phyloP scores from a whole-genome alignment of 1,140 invertebrate species.

The Pseudomyrmex concolor region DNA sequence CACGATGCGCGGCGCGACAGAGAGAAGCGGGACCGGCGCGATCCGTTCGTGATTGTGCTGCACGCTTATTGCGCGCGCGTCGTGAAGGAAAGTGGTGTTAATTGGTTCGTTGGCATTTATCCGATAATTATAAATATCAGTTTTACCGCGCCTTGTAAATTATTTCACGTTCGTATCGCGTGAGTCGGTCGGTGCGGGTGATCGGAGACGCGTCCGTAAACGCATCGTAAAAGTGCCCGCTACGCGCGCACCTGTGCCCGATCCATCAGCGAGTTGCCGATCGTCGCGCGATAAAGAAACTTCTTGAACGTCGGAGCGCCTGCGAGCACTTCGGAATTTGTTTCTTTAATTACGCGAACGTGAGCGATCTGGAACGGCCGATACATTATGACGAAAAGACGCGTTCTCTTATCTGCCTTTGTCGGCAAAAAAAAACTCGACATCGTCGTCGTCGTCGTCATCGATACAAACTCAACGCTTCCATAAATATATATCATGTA shows the following conservation, averaged over 20 bases:
- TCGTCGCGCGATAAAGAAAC: slow-evolving; percentile 75
- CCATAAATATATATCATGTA: not conserved
- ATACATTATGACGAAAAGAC: slow-evolving; percentile 55
- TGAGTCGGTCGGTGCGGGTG: slow-evolving; percentile 60
- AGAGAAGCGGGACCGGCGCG: not conserved
- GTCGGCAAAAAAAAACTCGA: slow-evolving; percentile 5
- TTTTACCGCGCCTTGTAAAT: slow-evolving; percentile 55
- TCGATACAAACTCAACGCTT: not conserved
- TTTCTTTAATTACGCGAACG: slow-evolving; percentile 79
- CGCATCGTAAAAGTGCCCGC: slow-evolving; percentile 61
- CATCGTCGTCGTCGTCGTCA: not conserved
- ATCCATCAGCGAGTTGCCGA: slow-evolving; percentile 80
- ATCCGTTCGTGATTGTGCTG: slow-evolving; percentile 18
- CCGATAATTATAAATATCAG: slow-evolving; percentile 63
- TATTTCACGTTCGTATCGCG: slow-evolving; percentile 49
- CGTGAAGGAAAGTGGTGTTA: slow-evolving; percentile 42
- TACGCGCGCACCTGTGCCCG: slow-evolving; percentile 78
- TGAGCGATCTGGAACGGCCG: slow-evolving; percentile 66
- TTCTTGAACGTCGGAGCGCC: slow-evolving; percentile 64
- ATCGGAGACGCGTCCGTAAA: slow-evolving; percentile 71
- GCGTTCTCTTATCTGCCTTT: slow-evolving; percentile 8
- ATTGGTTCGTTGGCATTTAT: slow-evolving; percentile 63
- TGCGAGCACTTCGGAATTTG: slow-evolving; percentile 67
- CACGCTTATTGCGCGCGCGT: not conserved
- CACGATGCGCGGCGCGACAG: slow-evolving; percentile 2